Percentiles rank a stretch among this genome's conserved stretches.
Evolutionary conservation across 2,797 vertebrate species (phyloP).

Genomic region (Cossypha niveicapilla): DNA sequence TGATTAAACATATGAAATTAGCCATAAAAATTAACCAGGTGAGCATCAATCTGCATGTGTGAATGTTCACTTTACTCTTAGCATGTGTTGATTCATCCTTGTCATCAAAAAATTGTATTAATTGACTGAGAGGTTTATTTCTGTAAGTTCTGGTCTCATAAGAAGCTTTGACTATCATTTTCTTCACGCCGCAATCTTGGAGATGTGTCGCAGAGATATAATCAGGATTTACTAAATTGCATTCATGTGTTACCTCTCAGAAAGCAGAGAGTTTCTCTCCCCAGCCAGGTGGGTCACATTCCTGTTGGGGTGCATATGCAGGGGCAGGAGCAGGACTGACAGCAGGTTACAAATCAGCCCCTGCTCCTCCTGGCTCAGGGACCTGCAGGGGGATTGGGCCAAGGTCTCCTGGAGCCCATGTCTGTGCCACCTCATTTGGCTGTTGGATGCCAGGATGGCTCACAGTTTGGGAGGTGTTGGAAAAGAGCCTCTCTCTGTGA

Average conservation of each 20-base stretch:
- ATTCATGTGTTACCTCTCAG: neutral
- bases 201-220: neutral
- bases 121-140: neutral
- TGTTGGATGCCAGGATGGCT: neutral
- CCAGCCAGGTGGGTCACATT: neutral
- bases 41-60: neutral
- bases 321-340: neutral
- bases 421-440: neutral
- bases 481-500: neutral
- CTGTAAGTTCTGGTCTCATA: neutral
- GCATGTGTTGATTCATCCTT: neutral
- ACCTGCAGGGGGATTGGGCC: neutral
- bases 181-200: neutral
- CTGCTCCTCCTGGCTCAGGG: neutral
- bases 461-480: neutral
- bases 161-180: neutral
- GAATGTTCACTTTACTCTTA: neutral
- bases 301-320: neutral
- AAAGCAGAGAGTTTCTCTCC: neutral
- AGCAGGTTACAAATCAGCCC: neutral
- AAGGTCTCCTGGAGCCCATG: neutral
- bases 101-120: neutral
- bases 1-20: neutral
- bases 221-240: neutral
- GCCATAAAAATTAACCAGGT: neutral